These are phyloP conservation scores for Macropodus opercularis DNA, from an alignment of 2,797 vertebrate species.

Conservation along the genomic window DNA sequence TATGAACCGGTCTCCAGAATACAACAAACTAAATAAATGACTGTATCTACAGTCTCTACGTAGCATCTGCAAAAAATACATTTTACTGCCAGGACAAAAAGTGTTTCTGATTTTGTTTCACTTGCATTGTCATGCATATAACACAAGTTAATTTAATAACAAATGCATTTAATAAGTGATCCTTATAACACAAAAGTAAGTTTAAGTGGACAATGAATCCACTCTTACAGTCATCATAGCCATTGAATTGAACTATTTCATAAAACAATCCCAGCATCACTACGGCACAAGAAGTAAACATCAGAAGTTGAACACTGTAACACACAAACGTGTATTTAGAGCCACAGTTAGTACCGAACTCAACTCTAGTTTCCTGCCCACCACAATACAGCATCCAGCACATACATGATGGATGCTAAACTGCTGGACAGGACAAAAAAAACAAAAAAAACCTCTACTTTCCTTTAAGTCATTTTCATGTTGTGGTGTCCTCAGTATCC, in stretches of 20 bases:
- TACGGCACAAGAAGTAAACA: background rate
- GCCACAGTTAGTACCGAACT: too few relatives aligned
- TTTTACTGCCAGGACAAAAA: constrained; percentile 4
- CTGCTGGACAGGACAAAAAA: too few relatives aligned
- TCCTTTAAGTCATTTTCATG: too few relatives aligned
- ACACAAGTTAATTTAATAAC: constrained; percentile 21
- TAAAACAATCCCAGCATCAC: background rate
- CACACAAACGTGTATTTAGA: too few relatives aligned
- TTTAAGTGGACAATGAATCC: background rate
- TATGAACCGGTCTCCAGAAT: too few relatives aligned
- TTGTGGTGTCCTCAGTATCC: too few relatives aligned
- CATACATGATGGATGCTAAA: too few relatives aligned
- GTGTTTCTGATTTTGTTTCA: background rate
- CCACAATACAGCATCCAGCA: too few relatives aligned
- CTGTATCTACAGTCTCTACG: constrained; percentile 30
- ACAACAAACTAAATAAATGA: constrained; percentile 15
- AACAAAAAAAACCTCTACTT: too few relatives aligned
- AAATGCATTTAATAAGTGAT: constrained; percentile 2
- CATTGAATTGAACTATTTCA: background rate
- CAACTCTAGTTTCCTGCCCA: too few relatives aligned
- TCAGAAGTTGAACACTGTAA: too few relatives aligned
- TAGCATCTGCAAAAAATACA: constrained; percentile 12
- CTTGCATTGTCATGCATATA: constrained; percentile 45
- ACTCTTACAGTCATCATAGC: background rate
- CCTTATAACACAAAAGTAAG: background rate